These are phyloP conservation scores for Thryonomys swinderianus DNA, from an alignment of 2,113 vertebrate species.

Conservation along the genomic window DNA sequence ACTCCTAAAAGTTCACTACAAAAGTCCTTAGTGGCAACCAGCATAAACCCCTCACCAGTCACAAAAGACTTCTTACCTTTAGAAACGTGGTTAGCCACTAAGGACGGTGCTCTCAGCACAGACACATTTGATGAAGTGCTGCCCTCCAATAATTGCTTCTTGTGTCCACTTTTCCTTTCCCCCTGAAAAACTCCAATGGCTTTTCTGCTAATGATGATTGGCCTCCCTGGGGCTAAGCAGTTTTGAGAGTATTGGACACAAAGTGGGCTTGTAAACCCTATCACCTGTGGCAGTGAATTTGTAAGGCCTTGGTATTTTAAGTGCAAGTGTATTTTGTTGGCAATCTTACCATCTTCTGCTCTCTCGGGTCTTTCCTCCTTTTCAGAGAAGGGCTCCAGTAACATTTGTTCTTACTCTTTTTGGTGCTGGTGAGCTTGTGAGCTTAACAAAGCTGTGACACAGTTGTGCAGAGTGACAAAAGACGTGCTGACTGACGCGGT, in stretches of 20 bases:
- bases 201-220: background rate
- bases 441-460: background rate
- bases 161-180: background rate
- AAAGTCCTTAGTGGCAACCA: background rate
- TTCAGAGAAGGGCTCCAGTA: background rate
- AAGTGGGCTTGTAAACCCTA: background rate
- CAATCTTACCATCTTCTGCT: background rate
- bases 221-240: background rate
- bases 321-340: background rate
- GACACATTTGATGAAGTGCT: background rate
- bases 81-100: background rate
- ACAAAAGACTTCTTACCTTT: background rate
- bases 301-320: background rate
- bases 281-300: background rate
- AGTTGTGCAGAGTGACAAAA: background rate
- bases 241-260: background rate
- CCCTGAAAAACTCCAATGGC: background rate
- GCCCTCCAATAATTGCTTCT: background rate
- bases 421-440: background rate
- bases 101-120: background rate
- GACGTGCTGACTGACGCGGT: background rate
- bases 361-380: background rate
- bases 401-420: background rate
- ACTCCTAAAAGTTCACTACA: background rate
- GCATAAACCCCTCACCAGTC: background rate